phyloP scores from a whole-genome alignment of 2,888 invertebrate genomes.

The Macrosiphum euphorbiae region DNA sequence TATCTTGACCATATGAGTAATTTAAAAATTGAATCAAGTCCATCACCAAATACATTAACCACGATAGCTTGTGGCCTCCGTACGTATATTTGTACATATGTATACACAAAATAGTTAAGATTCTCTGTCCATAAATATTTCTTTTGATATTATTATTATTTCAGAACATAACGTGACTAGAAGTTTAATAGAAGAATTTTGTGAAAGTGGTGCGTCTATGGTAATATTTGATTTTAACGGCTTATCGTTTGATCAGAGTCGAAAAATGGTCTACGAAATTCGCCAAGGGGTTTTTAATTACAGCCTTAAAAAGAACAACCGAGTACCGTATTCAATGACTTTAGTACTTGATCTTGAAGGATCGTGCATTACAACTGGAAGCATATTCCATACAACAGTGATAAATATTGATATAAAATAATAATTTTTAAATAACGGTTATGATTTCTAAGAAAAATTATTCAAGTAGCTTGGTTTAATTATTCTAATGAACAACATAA shows the following conservation, averaged over 20 bases:
- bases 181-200: slow-evolving; percentile 11
- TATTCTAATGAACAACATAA: neutral
- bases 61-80: slow-evolving; percentile 75
- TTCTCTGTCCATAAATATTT: neutral
- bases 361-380: slow-evolving; percentile 15
- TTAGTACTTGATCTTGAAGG: slow-evolving; percentile 32
- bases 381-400: neutral
- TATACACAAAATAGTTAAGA: neutral
- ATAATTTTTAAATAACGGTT: neutral
- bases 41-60: slow-evolving; percentile 73
- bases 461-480: neutral
- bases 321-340: slow-evolving; percentile 36
- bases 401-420: neutral
- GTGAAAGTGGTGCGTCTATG: slow-evolving; percentile 35
- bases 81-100: slow-evolving; percentile 67
- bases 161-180: neutral
- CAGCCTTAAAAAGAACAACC: slow-evolving; percentile 33
- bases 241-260: slow-evolving; percentile 5
- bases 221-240: slow-evolving; percentile 29
- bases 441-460: neutral
- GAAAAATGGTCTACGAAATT: slow-evolving; percentile 43
- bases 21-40: slow-evolving; percentile 70
- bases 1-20: slow-evolving; percentile 73
- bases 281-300: slow-evolving; percentile 54
- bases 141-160: neutral